Percentiles rank a stretch among this genome's conserved stretches.
Conservation (phyloP, 1,140 invertebrate species). For the Tetragonula clypearis region DNA sequence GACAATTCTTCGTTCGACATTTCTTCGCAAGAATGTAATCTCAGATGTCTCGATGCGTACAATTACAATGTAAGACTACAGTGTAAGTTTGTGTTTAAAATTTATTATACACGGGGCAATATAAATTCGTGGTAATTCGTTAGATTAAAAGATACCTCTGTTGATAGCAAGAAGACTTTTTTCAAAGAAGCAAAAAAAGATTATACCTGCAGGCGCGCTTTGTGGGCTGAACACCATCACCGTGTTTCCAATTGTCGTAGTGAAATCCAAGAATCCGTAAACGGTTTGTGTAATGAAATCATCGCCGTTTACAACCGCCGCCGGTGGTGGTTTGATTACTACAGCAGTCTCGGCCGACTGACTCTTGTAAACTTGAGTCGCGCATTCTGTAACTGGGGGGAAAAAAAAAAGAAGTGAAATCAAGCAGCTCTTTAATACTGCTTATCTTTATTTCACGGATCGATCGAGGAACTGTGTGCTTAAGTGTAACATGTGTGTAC, state of each 20-base stretch:
- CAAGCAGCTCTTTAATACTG: not conserved
- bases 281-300: constrained; percentile 89
- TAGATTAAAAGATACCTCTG: not conserved
- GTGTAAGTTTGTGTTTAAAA: no score
- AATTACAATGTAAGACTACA: no score
- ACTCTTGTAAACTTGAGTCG: constrained; percentile 75
- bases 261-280: constrained; percentile 94
- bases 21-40: no score
- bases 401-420: constrained; percentile 51
- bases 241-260: constrained; percentile 93
- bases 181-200: not conserved
- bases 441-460: not conserved
- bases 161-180: not conserved
- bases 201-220: constrained; percentile 84
- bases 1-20: not conserved
- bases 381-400: constrained; percentile 72
- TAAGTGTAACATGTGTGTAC: not conserved
- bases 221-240: constrained; percentile 95
- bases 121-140: not conserved
- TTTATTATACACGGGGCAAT: not conserved
- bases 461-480: not conserved
- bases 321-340: constrained; percentile 56
- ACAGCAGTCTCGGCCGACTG: constrained; percentile 44
- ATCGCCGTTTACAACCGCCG: constrained; percentile 68
- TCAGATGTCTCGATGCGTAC: no score